Evolutionary conservation across 1,140 invertebrate species (phyloP), one percentile per base, ranked within the genome.

Genomic region (Euura lappo): DNA sequence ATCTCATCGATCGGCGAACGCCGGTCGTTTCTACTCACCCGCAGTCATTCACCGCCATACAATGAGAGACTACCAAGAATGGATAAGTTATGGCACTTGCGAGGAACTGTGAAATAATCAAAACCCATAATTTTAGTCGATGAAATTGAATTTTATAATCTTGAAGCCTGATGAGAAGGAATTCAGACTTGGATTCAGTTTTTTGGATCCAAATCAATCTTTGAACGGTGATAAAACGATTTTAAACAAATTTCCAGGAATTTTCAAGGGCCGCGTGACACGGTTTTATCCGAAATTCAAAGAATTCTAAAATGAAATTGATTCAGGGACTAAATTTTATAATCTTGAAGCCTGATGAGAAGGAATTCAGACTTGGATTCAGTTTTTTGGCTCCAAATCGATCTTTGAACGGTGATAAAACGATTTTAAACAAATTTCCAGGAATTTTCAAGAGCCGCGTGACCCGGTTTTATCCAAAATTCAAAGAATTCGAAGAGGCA

Each of bases 11-110:
- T 60, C 10, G 51, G 51, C 6, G 13, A 11, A 64, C 42, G 75
- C 79, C 6, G 13, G 3, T 70, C 11, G 51, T 69, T 65, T 76
- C 28, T 73, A 84, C 88, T 88, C 80, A 91, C 90, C 91, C 92
- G n/a, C 92, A 92, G 70, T 94, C 91, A 72, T 93, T 94, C 3
- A 97, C 93, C 74, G 92, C 91, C 93, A 96, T 96, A 81, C 96
- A 96, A 75, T 94, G 94, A 46, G 94, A 94, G 1, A 97, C 95
- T 11, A 98, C 93, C 83, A 93, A 91, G 79, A 97, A 92, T 28
- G 96, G 96, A 86, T 98, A 97, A 6, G 93, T 94, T 51, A 97
- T 80, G 45, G 95, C 91, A 72, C 92, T 93, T 45, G 94, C 93
- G 45, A 96, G 76, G 76, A 93, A 91, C 93, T 94, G 81, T 45